Evolutionary conservation across 2,888 invertebrate species (phyloP), one percentile per base, ranked within the genome.

Genomic region (Notodonta ziczac): DNA sequence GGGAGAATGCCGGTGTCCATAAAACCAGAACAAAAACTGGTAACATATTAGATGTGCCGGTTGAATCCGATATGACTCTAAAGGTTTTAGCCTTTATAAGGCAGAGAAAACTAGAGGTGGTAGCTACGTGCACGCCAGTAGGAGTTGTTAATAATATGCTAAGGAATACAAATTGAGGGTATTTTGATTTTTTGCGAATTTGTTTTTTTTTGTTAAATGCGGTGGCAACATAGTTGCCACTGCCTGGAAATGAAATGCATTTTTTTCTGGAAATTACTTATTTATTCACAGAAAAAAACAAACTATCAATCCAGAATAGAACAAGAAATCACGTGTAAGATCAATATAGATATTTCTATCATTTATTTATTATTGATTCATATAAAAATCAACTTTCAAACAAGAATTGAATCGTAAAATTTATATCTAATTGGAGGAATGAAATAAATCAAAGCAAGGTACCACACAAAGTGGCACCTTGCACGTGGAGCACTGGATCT

Each of bases 191-290:
- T 54, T 54, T 54, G 46, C 46, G 16, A 46, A 9, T 46, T 56
- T 56, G 24, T 14, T 24, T 46, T 56, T 46, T 40, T 16, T 56
- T 46, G n/a, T 46, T 60, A 60, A 61, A 63, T 40, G 40, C 56
- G 58, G 52, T 63, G 58, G 62, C 60, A 65, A 62, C 62, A 60
- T 62, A 35, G 10, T 57, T 62, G 65, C 62, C 62, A 65, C 60
- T 42, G 56, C 62, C 62, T 58, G 56, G 51, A 51, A 59, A 59
- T 52, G 56, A 51, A 32, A 39, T 40, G 12, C 40, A 57, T 44
- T 48, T 13, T 58, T 32, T 57, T 59, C 59, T 56, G 60, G 53
- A 57, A 52, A 51, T 56, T 35, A 56, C 10, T 58, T 56, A 56
- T 46, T 54, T 46, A 56, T 51, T 40, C 51, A 56, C 39, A 52